These are phyloP conservation scores for Threskiornis aethiopicus DNA, from an alignment of 2,797 vertebrate species.

Conservation along the genomic window DNA sequence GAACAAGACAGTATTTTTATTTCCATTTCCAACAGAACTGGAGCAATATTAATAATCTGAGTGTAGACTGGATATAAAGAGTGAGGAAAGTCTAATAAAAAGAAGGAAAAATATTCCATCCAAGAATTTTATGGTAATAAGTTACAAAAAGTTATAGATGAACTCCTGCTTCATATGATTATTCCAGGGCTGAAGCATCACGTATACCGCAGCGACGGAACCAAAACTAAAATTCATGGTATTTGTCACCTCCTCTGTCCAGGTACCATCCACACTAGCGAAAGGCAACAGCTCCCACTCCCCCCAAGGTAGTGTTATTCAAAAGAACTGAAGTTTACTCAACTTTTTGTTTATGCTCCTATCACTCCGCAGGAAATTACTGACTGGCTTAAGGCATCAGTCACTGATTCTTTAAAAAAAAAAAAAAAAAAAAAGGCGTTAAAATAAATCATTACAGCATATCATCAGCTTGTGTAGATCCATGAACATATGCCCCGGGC, in stretches of 20 bases:
- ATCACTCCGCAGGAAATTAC: neutral
- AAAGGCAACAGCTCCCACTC: neutral
- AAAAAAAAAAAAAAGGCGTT: neutral
- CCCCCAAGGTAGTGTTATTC: neutral
- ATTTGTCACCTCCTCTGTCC: neutral
- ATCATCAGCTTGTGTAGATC: neutral
- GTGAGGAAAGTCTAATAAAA: neutral
- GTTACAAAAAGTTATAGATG: neutral
- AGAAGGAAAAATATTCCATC: neutral
- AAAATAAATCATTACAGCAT: neutral
- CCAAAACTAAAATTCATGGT: rapidly evolving
- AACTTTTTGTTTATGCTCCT: neutral
- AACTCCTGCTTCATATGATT: neutral
- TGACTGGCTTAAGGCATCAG: neutral
- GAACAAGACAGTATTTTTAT: neutral
- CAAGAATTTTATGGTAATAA: neutral
- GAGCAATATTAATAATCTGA: neutral
- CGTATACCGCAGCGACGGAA: rapidly evolving
- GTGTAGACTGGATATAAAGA: neutral
- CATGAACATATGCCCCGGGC: rapidly evolving
- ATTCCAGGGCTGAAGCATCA: neutral
- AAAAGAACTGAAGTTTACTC: neutral
- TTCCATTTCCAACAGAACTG: neutral
- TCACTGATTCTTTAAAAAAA: neutral
- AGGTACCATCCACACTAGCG: rapidly evolving